phyloP scores from a whole-genome alignment of 2,888 invertebrate genomes.

The Leptopilina drosophilae region DNA sequence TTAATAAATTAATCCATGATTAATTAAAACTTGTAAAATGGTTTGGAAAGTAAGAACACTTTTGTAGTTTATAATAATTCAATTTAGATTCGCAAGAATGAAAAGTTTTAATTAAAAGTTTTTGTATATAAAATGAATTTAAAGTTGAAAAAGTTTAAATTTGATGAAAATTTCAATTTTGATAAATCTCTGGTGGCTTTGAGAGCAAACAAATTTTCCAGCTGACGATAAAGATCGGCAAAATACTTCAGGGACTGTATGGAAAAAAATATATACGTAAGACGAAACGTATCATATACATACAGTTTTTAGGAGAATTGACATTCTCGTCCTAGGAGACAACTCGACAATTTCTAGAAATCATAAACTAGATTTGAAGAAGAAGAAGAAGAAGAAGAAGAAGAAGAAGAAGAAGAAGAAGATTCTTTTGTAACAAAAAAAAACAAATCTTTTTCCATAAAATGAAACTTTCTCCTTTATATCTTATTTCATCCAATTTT shows the following conservation, averaged over 20 bases:
- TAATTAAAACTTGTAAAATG: too few species aligned
- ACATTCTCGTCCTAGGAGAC: conserved; percentile 5
- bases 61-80: not conserved
- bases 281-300: not conserved
- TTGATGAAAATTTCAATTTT: not conserved
- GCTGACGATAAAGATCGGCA: not conserved
- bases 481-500: not conserved
- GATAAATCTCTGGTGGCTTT: not conserved
- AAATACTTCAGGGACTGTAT: not conserved
- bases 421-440: not conserved
- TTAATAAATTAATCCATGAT: too few species aligned
- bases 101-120: not conserved
- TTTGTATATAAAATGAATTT: not conserved
- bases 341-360: not conserved
- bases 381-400: not conserved
- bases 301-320: conserved; percentile 1
- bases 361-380: not conserved
- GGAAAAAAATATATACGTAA: not conserved
- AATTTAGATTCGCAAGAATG: not conserved
- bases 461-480: not conserved
- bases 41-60: too few species aligned
- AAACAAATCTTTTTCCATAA: not conserved
- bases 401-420: not conserved
- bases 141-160: too few species aligned
- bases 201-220: not conserved